phyloP scores from a whole-genome alignment of 2,113 vertebrate species.

The Scopus umbretta region DNA sequence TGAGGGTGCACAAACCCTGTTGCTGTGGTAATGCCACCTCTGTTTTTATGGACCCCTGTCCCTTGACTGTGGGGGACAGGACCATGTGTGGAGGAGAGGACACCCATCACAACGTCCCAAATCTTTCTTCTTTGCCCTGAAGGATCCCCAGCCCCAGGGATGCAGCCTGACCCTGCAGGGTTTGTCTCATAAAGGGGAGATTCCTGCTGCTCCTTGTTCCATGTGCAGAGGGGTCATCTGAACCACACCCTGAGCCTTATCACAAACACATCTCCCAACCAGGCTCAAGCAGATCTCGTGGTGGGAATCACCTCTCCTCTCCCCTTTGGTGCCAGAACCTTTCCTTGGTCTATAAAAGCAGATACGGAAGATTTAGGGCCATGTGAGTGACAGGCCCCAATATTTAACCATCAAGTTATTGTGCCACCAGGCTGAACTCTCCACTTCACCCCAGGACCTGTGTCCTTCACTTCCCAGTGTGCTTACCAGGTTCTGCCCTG shows the following conservation, averaged over 20 bases:
- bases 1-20: not conserved
- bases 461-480: not conserved
- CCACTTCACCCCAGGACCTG: not conserved
- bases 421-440: not conserved
- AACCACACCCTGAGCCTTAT: not conserved
- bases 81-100: not conserved
- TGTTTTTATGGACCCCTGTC: not conserved
- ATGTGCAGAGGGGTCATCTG: not conserved
- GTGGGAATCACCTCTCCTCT: not conserved
- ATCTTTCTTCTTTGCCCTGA: not conserved
- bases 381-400: not conserved
- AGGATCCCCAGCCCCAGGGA: not conserved
- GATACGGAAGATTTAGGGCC: not conserved
- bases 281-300: not conserved
- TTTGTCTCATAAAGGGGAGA: not conserved
- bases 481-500: not conserved
- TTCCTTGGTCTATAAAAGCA: not conserved
- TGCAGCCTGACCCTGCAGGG: not conserved
- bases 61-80: not conserved
- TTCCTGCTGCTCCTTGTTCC: not conserved
- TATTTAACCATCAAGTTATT: not conserved
- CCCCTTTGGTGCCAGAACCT: no score
- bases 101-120: not conserved
- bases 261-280: rapidly evolving
- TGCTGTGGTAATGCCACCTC: not conserved